These are phyloP conservation scores for Cheirogaleus major DNA, from an alignment of 2,797 vertebrate species.

Conservation along the genomic window DNA sequence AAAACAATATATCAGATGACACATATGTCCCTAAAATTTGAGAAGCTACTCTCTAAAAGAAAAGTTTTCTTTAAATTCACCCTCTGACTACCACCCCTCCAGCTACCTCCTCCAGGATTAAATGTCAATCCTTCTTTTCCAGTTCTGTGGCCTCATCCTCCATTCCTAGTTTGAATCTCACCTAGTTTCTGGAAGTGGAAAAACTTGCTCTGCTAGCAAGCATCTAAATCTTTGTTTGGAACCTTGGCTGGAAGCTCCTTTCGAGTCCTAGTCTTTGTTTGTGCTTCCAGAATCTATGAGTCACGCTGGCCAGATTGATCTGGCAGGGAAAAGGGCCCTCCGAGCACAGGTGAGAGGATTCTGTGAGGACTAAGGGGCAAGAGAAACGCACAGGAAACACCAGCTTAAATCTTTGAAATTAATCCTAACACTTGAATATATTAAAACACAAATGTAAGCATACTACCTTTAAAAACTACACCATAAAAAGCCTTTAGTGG, in stretches of 20 bases:
- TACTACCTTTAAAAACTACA: not conserved
- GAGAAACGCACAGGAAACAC: not conserved
- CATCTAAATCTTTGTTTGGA: constrained; percentile 29
- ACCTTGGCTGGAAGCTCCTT: constrained; percentile 29
- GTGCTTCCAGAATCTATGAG: constrained; percentile 49
- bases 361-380: not conserved
- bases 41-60: not conserved
- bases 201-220: not conserved
- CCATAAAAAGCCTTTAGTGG: not conserved
- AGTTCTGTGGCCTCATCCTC: not conserved
- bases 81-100: rapidly evolving
- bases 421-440: not conserved
- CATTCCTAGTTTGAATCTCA: not conserved
- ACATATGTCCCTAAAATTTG: not conserved
- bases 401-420: not conserved
- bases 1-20: not conserved
- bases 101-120: not conserved
- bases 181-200: not conserved
- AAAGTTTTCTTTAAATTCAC: not conserved
- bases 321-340: not conserved
- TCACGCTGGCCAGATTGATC: not conserved
- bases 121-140: not conserved
- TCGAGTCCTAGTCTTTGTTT: not conserved
- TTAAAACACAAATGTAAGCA: not conserved
- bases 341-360: not conserved